These are phyloP conservation scores for Calameuta idolon DNA, from an alignment of 2,888 invertebrate species.

Conservation along the genomic window DNA sequence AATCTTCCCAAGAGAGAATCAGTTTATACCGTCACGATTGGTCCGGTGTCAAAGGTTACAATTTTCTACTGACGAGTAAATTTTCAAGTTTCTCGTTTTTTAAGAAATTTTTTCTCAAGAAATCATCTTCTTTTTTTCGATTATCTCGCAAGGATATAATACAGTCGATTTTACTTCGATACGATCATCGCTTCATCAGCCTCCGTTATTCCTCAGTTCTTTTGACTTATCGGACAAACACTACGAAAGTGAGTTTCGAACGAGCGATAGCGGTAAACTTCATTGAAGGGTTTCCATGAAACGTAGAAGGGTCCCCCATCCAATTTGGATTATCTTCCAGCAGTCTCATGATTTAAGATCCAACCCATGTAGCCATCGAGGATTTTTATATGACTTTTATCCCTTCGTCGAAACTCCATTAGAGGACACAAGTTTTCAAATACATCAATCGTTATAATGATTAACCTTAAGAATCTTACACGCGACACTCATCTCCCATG, in stretches of 20 bases:
- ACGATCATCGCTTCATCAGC: neutral
- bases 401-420: neutral
- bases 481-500: neutral
- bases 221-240: neutral
- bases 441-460: too few species aligned
- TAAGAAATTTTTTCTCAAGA: neutral
- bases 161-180: neutral
- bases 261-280: neutral
- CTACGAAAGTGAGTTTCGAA: neutral
- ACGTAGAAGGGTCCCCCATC: neutral
- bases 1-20: neutral
- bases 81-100: neutral
- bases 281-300: neutral
- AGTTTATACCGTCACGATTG: neutral
- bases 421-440: neutral
- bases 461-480: too few species aligned
- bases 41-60: neutral
- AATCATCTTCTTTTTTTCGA: neutral
- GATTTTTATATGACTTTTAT: neutral
- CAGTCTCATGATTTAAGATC: neutral
- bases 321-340: neutral
- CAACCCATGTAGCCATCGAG: neutral
- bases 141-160: neutral
- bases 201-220: neutral
- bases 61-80: neutral